Evolutionary conservation across 2,888 invertebrate genomes (phyloP), one percentile per base, ranked within the genome.

Genomic region (Sicus ferrugineus): DNA sequence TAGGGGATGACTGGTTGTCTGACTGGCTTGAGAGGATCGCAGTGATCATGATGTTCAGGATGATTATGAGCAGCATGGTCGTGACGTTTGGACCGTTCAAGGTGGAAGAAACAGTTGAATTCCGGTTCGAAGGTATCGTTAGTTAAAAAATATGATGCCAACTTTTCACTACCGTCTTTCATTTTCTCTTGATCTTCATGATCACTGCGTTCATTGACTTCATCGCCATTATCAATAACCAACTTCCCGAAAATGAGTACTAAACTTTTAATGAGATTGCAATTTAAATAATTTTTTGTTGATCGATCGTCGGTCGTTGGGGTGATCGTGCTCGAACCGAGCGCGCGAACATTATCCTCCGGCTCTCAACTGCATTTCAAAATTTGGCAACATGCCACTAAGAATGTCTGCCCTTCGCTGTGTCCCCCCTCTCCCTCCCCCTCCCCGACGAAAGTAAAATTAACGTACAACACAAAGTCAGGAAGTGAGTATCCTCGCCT

Each of bases 351-450:
- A 50, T 54, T 31, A 23, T 30, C 74, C 64, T 30, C 1, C n/a
- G 62, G 74, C 70, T 63, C 59, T 69, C 72, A 73, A 74, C 71
- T 73, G 74, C 70, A 69, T 62, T 68, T 73, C 68, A 67, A 72
- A 70, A 72, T 73, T 73, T 72, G 64, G 73, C 54, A 28, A 54
- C 54, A 48, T 28, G 28, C 21, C 38, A 31, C 54, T 4, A 23
- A 31, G 7, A 11, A 14, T 5, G 61, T 38, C 11, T 6, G 59
- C 3, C 34, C 34, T 1, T 34, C 34, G 34, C 34, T 34, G 34
- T 11, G 6, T 34, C 16, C 50, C 4, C 23, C 19, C 50, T 2
- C 21, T 3, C 50, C 5, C 50, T 9, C 23, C 50, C 21, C 21
- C 50, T 6, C 6, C 50, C 21, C 50, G n/a, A 5, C 34, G 34